Conservation (phyloP, 2,797 vertebrate species). For the Tokudaia tokunoshimensis region DNA sequence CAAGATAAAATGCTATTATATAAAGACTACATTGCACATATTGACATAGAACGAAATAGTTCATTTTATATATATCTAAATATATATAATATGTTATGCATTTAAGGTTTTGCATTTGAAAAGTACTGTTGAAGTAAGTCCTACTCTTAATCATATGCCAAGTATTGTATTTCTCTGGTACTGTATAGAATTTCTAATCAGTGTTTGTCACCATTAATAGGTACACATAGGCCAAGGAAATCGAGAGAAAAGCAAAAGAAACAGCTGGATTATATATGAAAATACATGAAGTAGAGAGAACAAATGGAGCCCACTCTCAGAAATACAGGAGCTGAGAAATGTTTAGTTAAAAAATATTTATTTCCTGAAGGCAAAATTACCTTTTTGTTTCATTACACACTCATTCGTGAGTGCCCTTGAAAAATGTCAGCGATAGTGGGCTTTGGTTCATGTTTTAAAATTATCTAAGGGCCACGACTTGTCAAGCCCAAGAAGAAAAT, state of each 20-base stretch:
- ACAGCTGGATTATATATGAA: neutral
- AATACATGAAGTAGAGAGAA: conserved; percentile 41
- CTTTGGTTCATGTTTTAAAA: neutral
- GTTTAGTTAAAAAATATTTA: conserved; percentile 14
- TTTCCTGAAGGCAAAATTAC: conserved; percentile 31
- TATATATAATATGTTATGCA: neutral
- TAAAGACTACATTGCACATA: neutral
- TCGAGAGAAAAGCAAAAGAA: neutral
- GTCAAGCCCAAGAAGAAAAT: conserved; percentile 2
- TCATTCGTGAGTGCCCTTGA: neutral
- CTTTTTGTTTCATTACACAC: conserved; percentile 2
- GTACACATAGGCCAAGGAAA: conserved; percentile 35
- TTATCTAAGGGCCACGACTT: conserved; percentile 6
- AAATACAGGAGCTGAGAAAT: neutral
- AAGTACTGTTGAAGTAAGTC: neutral
- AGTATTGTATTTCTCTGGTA: conserved; percentile 14
- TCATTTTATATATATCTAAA: neutral
- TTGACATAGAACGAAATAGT: neutral
- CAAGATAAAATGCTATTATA: conserved; percentile 5
- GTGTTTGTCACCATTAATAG: neutral
- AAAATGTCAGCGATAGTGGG: neutral
- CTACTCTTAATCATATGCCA: conserved; percentile 21
- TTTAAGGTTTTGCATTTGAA: conserved; percentile 4
- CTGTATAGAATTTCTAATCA: neutral
- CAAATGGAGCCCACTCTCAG: neutral